A percentile compares a stretch with the other conserved stretches of the same genome.
Evolutionary conservation across 2,797 vertebrate species (phyloP).

Genomic region (Pyrocephalus nanus): DNA sequence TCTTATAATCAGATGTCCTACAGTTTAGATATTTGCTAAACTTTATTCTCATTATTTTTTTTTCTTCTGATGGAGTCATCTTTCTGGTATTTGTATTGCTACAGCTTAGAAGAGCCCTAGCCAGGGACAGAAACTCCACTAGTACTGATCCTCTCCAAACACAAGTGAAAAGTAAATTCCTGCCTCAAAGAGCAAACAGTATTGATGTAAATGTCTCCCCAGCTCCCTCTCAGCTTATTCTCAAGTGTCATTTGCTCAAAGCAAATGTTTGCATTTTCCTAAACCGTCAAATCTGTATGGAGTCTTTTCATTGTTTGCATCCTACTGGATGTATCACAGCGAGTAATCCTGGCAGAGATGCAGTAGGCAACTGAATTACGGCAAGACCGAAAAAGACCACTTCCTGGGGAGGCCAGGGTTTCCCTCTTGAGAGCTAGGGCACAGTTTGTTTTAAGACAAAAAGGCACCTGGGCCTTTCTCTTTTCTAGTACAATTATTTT

Average conservation of each 20-base stretch:
- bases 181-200: neutral
- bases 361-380: neutral
- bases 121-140: neutral
- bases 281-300: neutral
- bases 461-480: neutral
- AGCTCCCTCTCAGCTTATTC: neutral
- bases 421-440: neutral
- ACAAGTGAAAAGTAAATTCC: neutral
- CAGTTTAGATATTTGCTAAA: neutral
- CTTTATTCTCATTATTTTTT: neutral
- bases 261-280: neutral
- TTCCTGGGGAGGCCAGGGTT: neutral
- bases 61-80: neutral
- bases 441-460: neutral
- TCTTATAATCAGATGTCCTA: neutral
- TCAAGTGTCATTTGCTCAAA: neutral
- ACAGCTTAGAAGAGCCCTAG: neutral
- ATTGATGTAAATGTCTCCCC: neutral
- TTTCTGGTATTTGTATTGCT: neutral
- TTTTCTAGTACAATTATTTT: neutral
- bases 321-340: neutral
- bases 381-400: neutral
- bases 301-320: neutral
- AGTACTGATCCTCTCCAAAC: neutral
- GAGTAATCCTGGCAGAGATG: neutral